phyloP scores from a whole-genome alignment of 2,797 vertebrate genomes.

The Sylvia borin region DNA sequence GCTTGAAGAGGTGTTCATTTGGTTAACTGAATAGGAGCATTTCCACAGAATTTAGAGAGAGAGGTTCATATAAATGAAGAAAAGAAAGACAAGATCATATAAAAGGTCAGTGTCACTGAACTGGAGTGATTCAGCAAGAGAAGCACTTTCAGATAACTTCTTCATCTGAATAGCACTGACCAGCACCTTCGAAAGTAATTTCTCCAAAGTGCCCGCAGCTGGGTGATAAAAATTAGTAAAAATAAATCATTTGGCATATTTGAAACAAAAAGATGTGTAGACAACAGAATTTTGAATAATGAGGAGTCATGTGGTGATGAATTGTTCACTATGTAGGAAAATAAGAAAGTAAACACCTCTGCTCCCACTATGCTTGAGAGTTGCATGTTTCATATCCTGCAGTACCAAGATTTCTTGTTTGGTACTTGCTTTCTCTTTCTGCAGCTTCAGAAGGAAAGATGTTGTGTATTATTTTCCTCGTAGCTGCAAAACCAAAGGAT shows the following conservation, averaged over 20 bases:
- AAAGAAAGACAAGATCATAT: rapidly evolving
- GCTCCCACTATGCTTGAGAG: neutral
- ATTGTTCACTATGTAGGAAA: neutral
- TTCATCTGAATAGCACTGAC: neutral
- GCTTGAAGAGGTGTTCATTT: neutral
- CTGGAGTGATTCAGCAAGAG: neutral
- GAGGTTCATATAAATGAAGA: no score
- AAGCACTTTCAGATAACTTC: neutral
- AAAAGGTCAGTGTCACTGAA: neutral
- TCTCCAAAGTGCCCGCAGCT: neutral
- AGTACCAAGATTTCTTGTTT: neutral
- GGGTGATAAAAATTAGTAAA: neutral
- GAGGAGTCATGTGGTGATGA: neutral
- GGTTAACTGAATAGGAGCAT: neutral
- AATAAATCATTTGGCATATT: neutral
- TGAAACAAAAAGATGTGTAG: neutral
- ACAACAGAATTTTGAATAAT: neutral
- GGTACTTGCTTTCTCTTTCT: constrained; percentile 12
- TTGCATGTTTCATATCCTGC: neutral
- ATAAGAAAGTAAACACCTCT: neutral
- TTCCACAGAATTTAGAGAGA: neutral
- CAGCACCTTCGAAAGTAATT: neutral
- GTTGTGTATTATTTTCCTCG: constrained; percentile 34
- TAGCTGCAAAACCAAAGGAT: neutral
- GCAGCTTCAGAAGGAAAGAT: neutral